phyloP scores from a whole-genome alignment of 1,140 invertebrate genomes.

The Zaprionus ghesquierei region DNA sequence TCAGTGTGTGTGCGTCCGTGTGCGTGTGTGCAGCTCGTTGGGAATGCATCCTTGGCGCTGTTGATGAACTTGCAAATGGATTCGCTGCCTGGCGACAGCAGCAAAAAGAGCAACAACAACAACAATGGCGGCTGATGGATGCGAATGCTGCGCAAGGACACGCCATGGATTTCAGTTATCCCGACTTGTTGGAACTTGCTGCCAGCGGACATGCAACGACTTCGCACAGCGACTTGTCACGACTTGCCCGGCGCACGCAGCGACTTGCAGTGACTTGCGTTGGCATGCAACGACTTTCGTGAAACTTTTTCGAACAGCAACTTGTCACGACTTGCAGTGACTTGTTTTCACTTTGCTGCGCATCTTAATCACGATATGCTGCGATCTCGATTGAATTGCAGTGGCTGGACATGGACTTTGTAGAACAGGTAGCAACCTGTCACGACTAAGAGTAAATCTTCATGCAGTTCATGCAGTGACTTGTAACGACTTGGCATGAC shows the following conservation, averaged over 20 bases:
- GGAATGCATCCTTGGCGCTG: constrained; percentile 35
- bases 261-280: neutral
- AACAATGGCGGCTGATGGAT: neutral
- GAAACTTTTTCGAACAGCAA: no score
- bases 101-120: constrained; percentile 6
- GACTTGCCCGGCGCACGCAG: neutral
- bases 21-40: constrained; percentile 28
- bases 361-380: neutral
- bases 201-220: neutral
- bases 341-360: neutral
- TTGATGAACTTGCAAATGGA: constrained; percentile 46
- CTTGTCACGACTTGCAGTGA: neutral
- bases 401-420: neutral
- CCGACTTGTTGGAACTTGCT: neutral
- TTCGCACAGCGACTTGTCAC: neutral
- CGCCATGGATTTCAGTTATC: neutral
- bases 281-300: neutral
- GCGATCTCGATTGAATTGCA: neutral
- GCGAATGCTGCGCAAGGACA: constrained; percentile 19
- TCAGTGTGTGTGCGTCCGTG: constrained; percentile 1
- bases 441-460: no score
- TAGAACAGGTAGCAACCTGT: neutral
- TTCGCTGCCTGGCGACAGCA: constrained; percentile 39
- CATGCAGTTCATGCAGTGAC: neutral
- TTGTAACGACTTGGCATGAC: neutral